Percentiles rank a stretch among this genome's conserved stretches.
phyloP scores from a whole-genome alignment of 2,888 invertebrate genomes.

The Dichetophora obliterata region DNA sequence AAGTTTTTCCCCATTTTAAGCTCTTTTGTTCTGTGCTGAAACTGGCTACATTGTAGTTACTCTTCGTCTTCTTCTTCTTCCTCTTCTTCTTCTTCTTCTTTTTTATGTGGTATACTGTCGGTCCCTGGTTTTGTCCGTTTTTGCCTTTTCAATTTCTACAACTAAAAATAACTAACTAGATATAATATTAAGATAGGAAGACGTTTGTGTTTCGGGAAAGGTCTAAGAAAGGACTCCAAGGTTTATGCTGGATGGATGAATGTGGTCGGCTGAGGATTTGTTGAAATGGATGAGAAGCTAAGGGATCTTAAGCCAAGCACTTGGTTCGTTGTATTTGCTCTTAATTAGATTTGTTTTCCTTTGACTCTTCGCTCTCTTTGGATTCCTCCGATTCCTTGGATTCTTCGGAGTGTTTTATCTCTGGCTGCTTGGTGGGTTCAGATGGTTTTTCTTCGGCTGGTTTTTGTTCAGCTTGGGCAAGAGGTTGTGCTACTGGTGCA shows the following conservation, averaged over 20 bases:
- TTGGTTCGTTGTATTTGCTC: constrained; percentile 39
- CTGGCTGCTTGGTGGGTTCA: constrained; percentile 34
- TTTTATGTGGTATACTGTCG: constrained; percentile 46
- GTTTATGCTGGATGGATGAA: constrained; percentile 34
- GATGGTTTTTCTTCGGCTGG: constrained; percentile 50
- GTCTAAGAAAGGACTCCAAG: neutral
- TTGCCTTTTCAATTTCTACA: constrained; percentile 52
- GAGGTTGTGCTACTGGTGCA: constrained; percentile 47
- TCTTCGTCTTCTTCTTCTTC: constrained; percentile 23
- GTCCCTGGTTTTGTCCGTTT: constrained; percentile 53
- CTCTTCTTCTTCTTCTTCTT: constrained; percentile 30
- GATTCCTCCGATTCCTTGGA: constrained; percentile 61
- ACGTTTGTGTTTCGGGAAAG: neutral
- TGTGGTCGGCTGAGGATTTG: constrained; percentile 35
- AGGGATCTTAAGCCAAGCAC: constrained; percentile 50
- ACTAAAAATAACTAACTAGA: constrained; percentile 60
- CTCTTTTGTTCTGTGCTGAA: constrained; percentile 21
- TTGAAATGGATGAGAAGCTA: constrained; percentile 29
- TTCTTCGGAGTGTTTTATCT: constrained; percentile 51
- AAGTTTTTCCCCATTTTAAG: constrained; percentile 30
- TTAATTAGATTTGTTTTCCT: constrained; percentile 58
- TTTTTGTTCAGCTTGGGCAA: constrained; percentile 57
- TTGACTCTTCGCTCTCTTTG: constrained; percentile 63
- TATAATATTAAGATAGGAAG: constrained; percentile 48
- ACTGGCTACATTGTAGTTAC: constrained; percentile 15